Conservation (phyloP, 2,797 vertebrate genomes). For the Alfaro cultratus region DNA sequence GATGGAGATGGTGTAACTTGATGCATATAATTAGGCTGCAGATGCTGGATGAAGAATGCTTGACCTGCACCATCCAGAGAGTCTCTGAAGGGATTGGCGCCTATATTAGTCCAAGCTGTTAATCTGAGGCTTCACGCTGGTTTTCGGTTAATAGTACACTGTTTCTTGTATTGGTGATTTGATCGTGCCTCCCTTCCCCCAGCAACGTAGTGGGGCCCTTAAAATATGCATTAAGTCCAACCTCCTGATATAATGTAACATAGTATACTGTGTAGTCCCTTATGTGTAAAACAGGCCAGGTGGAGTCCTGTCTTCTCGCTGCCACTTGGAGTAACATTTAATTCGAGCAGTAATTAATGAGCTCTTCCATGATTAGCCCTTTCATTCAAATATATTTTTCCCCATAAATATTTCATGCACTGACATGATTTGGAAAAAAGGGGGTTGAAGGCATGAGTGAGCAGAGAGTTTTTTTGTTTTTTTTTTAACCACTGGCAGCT, state of each 20-base stretch:
- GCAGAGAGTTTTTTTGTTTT: conserved; percentile 20
- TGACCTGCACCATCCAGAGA: conserved; percentile 37
- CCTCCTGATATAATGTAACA: conserved; percentile 5
- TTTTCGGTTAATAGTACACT: conserved; percentile 2
- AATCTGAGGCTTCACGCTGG: not conserved
- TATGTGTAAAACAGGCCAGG: conserved; percentile 24
- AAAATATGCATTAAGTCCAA: conserved; percentile 34
- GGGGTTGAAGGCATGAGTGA: conserved; percentile 61
- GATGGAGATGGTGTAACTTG: not conserved
- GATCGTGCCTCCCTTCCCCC: conserved; percentile 60
- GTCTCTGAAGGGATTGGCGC: not conserved
- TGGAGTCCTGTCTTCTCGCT: conserved; percentile 39
- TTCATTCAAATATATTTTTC: conserved; percentile 66
- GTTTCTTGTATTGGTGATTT: not conserved
- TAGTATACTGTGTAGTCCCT: conserved; percentile 16
- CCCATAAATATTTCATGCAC: conserved; percentile 71
- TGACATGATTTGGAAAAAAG: conserved; percentile 45
- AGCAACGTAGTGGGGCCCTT: conserved; percentile 25
- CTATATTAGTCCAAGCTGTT: conserved; percentile 6
- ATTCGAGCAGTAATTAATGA: conserved; percentile 78
- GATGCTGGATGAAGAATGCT: conserved; percentile 25
- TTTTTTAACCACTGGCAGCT: conserved; percentile 55
- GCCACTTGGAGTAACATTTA: conserved; percentile 59
- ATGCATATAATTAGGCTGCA: not conserved
- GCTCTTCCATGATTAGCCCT: conserved; percentile 70